phyloP scores from a whole-genome alignment of 2,113 vertebrate species.

The Oryzias woworae region DNA sequence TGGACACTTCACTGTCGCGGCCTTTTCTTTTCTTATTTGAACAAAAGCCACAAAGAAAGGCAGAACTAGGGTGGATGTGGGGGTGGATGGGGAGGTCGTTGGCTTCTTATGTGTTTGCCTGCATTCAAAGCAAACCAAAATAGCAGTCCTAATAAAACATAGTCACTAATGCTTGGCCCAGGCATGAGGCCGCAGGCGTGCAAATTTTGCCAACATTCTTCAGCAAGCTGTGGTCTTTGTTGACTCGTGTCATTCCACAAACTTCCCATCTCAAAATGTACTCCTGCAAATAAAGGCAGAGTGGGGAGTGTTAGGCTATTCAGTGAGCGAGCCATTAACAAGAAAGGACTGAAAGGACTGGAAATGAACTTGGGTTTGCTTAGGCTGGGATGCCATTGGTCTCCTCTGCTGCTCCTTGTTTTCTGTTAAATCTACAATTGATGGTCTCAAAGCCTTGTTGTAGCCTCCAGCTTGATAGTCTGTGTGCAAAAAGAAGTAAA shows the following conservation, averaged over 20 bases:
- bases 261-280: slow-evolving; percentile 80
- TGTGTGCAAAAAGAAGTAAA: neutral
- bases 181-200: slow-evolving; percentile 87
- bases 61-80: neutral
- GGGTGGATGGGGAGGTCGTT: slow-evolving; percentile 59
- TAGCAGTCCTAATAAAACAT: slow-evolving; percentile 90
- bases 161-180: slow-evolving; percentile 86
- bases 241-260: slow-evolving; percentile 84
- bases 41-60: slow-evolving; percentile 66
- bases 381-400: slow-evolving; percentile 44
- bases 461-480: slow-evolving; percentile 11
- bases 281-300: slow-evolving; percentile 72
- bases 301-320: slow-evolving; percentile 88
- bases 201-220: slow-evolving; percentile 79
- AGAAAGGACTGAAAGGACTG: slow-evolving; percentile 84
- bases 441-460: slow-evolving; percentile 51
- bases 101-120: slow-evolving; percentile 74
- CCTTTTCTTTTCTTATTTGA: slow-evolving; percentile 67
- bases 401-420: slow-evolving; percentile 47
- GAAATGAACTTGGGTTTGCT: slow-evolving; percentile 85
- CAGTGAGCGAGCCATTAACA: slow-evolving; percentile 64
- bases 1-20: slow-evolving; percentile 83
- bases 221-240: slow-evolving; percentile 82
- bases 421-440: slow-evolving; percentile 34
- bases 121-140: slow-evolving; percentile 83